phyloP scores from a whole-genome alignment of 2,888 invertebrate genomes.

The Morpho deidamia region DNA sequence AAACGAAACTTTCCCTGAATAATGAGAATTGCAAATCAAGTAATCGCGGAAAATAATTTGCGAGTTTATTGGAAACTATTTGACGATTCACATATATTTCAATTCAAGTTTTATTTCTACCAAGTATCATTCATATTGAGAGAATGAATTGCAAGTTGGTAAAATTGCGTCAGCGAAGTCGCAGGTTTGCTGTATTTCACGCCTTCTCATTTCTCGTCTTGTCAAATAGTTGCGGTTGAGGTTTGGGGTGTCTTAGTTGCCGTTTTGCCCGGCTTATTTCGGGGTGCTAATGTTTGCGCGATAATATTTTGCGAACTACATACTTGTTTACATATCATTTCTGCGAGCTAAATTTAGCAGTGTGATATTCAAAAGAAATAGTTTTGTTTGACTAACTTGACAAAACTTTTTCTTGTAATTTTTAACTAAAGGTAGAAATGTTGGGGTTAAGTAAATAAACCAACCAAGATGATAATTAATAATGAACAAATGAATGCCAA shows the following conservation, averaged over 20 bases:
- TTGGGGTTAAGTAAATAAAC: too few species aligned
- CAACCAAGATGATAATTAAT: too few species aligned
- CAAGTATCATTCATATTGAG: too few species aligned
- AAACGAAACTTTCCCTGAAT: too few species aligned
- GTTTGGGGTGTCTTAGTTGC: constrained; percentile 24
- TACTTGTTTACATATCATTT: constrained; percentile 14
- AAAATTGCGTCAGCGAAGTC: constrained; percentile 14
- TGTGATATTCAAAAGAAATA: background rate
- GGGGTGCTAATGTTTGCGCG: constrained; percentile 26
- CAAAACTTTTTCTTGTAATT: background rate
- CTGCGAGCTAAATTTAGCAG: background rate
- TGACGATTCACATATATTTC: too few species aligned
- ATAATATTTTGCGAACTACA: constrained; percentile 28
- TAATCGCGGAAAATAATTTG: too few species aligned
- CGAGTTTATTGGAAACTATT: too few species aligned
- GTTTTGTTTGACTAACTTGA: background rate
- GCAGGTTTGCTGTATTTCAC: constrained; percentile 21
- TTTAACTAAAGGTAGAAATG: too few species aligned
- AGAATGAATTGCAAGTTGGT: background rate
- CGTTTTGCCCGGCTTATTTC: constrained; percentile 25
- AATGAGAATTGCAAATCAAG: too few species aligned
- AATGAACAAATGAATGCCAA: too few species aligned
- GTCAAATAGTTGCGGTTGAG: constrained; percentile 32
- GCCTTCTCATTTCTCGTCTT: constrained; percentile 29
- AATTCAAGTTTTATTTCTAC: too few species aligned